A percentile compares a stretch with the other conserved stretches of the same genome.
These are phyloP conservation scores for Eristalinus aeneus DNA, from an alignment of 2,888 invertebrate species.

Conservation along the genomic window DNA sequence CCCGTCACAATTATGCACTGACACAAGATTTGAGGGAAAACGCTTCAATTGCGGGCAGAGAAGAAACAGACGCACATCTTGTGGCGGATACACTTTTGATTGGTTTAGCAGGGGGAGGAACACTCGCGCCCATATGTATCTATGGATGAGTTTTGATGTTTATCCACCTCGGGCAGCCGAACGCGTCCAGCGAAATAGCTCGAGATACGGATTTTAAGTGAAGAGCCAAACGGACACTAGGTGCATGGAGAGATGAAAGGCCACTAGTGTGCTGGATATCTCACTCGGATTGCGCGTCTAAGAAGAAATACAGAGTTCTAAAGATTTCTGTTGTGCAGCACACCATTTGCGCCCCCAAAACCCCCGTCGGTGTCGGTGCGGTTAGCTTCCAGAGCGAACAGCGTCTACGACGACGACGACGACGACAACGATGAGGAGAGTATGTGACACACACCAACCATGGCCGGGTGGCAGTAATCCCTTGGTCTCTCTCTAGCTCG, in stretches of 20 bases:
- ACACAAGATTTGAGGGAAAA: background rate
- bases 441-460: slow-evolving; percentile 52
- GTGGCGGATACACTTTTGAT: slow-evolving; percentile 30
- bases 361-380: background rate
- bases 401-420: background rate
- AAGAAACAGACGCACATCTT: slow-evolving; percentile 49
- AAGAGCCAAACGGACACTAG: background rate
- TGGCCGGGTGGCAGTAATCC: slow-evolving; percentile 27
- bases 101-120: background rate
- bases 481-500: slow-evolving; percentile 45
- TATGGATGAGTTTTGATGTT: background rate
- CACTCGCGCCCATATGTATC: background rate
- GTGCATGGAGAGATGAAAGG: background rate
- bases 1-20: slow-evolving; percentile 37
- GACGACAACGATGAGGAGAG: slow-evolving; percentile 6
- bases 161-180: background rate
- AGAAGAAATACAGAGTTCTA: slow-evolving; percentile 49
- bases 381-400: background rate
- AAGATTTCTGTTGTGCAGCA: slow-evolving; percentile 29
- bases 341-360: background rate
- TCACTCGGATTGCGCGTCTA: slow-evolving; percentile 65
- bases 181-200: background rate
- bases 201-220: background rate
- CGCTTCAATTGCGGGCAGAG: background rate
- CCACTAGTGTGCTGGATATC: slow-evolving; percentile 39